These are phyloP conservation scores for Amblyopsis hoosieri DNA, from an alignment of 2,797 vertebrate genomes.

Conservation along the genomic window DNA sequence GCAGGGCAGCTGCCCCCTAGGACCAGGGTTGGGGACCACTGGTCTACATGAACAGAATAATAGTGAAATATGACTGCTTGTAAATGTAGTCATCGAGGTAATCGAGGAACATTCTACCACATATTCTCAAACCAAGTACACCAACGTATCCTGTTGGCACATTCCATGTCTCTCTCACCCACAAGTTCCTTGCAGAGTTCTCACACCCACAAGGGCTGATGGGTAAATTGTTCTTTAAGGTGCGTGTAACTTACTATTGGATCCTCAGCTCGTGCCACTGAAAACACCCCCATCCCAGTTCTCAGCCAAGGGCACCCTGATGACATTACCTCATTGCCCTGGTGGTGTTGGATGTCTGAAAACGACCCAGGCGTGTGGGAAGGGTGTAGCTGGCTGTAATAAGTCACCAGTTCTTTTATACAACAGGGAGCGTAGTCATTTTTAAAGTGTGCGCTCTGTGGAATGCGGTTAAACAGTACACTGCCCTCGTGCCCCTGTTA, in stretches of 20 bases:
- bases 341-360: constrained; percentile 58
- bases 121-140: too few species aligned
- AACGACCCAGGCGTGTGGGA: constrained; percentile 45
- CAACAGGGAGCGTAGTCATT: constrained; percentile 22
- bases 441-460: constrained; percentile 28
- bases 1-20: too few species aligned
- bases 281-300: constrained; percentile 37
- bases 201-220: constrained; percentile 41
- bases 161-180: neutral
- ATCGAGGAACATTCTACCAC: too few species aligned
- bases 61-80: too few species aligned
- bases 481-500: constrained; percentile 9
- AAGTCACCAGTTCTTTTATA: constrained; percentile 33
- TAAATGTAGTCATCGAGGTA: too few species aligned
- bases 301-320: constrained; percentile 22
- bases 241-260: constrained; percentile 39
- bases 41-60: too few species aligned
- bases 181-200: constrained; percentile 2
- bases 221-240: constrained; percentile 28
- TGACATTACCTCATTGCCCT: constrained; percentile 20
- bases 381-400: constrained; percentile 28
- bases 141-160: too few species aligned
- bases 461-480: constrained; percentile 31
- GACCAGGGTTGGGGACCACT: too few species aligned
- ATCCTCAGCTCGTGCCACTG: constrained; percentile 51